Conservation (phyloP, 1,140 invertebrate species). For the Lamellibrachia luymesi region DNA sequence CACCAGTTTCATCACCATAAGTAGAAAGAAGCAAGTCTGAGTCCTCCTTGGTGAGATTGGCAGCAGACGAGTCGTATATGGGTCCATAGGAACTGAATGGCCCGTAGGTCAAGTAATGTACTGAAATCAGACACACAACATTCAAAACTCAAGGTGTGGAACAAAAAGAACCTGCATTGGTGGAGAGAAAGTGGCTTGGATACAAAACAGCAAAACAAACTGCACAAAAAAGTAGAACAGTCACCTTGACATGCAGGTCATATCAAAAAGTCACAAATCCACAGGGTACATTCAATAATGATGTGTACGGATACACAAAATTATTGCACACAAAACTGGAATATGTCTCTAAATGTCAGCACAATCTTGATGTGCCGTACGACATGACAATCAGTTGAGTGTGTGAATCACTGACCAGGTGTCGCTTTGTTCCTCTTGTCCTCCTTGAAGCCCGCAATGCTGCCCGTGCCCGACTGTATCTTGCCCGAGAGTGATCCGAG, state of each 20-base stretch:
- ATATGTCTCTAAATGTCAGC: background rate
- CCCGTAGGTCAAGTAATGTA: constrained; percentile 90
- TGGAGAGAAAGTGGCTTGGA: background rate
- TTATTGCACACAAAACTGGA: background rate
- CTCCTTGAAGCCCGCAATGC: constrained; percentile 74
- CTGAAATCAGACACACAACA: constrained; percentile 53
- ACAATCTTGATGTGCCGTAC: background rate
- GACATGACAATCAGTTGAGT: background rate
- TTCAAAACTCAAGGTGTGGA: background rate
- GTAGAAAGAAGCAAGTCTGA: constrained; percentile 86
- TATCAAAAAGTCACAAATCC: background rate
- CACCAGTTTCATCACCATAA: constrained; percentile 85
- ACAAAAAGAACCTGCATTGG: background rate
- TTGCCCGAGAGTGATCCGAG: constrained; percentile 80
- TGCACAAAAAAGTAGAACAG: background rate
- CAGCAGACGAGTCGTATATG: constrained; percentile 90
- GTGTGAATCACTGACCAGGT: constrained; percentile 59
- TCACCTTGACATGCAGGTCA: background rate
- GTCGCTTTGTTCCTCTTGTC: constrained; percentile 85
- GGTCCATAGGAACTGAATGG: constrained; percentile 94
- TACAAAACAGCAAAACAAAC: background rate
- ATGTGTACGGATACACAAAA: background rate
- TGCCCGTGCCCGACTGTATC: constrained; percentile 74
- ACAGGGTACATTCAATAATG: too few relatives aligned
- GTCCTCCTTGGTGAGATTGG: constrained; percentile 90